Conservation (phyloP, 2,113 vertebrate species). For the Pygathrix nemaeus region DNA sequence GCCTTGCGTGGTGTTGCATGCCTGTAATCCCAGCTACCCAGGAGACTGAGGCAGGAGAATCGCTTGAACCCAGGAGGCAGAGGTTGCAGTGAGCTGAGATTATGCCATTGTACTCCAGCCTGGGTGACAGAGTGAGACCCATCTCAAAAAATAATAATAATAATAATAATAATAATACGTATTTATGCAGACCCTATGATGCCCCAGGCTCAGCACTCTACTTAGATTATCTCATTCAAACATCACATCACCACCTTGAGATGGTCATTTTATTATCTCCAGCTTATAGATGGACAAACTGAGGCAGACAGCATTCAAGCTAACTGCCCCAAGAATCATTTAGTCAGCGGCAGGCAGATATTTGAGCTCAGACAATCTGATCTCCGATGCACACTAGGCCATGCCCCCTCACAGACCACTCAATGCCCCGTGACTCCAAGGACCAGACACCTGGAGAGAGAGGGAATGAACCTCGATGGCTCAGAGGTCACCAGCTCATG, state of each 20-base stretch:
- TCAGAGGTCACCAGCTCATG: background rate
- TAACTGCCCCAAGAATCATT: background rate
- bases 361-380: background rate
- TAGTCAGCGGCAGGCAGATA: background rate
- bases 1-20: too few relatives aligned
- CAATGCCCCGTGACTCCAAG: background rate
- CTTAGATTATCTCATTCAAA: background rate
- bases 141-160: too few relatives aligned
- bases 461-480: background rate
- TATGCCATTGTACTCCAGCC: too few relatives aligned
- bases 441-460: background rate
- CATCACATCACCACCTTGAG: background rate
- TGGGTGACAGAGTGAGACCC: too few relatives aligned
- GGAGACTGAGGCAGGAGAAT: too few relatives aligned
- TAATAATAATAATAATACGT: too few relatives aligned
- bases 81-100: too few relatives aligned
- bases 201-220: background rate
- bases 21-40: too few relatives aligned
- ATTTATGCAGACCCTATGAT: too few relatives aligned
- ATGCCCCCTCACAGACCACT: background rate
- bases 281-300: background rate
- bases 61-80: too few relatives aligned
- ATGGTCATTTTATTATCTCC: background rate
- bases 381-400: background rate
- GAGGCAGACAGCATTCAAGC: background rate